Conservation (phyloP, 2,797 vertebrate species). For the Serranus cabrilla region DNA sequence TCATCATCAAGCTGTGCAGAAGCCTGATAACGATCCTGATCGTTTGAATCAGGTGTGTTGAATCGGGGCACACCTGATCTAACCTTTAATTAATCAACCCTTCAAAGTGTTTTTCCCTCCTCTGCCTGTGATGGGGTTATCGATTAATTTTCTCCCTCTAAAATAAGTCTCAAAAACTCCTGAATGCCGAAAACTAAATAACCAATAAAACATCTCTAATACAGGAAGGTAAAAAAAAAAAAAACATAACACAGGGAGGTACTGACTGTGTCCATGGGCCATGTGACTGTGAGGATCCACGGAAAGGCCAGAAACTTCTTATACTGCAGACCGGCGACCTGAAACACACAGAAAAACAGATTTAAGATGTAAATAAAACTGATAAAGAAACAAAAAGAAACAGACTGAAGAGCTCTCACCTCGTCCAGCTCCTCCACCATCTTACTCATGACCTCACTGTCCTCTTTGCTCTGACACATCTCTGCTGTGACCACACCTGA, state of each 20-base stretch:
- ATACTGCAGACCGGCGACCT: conserved; percentile 92
- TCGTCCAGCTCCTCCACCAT: conserved; percentile 94
- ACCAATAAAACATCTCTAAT: not conserved
- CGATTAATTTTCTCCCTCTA: too few species aligned
- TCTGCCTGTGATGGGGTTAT: too few species aligned
- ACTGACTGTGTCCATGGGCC: conserved; percentile 91
- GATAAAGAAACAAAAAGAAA: not conserved
- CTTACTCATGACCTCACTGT: conserved; percentile 88
- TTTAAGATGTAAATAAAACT: not conserved
- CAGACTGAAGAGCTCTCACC: conserved; percentile 70
- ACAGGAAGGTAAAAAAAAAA: not conserved
- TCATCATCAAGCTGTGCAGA: too few species aligned
- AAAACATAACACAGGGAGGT: not conserved
- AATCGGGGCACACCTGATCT: too few species aligned
- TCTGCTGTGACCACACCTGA: conserved; percentile 95
- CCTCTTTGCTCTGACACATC: conserved; percentile 91
- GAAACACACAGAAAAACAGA: conserved; percentile 39
- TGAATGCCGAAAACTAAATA: too few species aligned
- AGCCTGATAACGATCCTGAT: too few species aligned
- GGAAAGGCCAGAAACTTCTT: conserved; percentile 95
- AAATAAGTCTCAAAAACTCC: too few species aligned
- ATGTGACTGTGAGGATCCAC: conserved; percentile 96
- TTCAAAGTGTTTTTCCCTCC: not conserved
- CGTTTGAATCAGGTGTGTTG: too few species aligned
- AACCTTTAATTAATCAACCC: not conserved